phyloP scores from a whole-genome alignment of 2,888 invertebrate genomes.

The Drosophila acutilabella region DNA sequence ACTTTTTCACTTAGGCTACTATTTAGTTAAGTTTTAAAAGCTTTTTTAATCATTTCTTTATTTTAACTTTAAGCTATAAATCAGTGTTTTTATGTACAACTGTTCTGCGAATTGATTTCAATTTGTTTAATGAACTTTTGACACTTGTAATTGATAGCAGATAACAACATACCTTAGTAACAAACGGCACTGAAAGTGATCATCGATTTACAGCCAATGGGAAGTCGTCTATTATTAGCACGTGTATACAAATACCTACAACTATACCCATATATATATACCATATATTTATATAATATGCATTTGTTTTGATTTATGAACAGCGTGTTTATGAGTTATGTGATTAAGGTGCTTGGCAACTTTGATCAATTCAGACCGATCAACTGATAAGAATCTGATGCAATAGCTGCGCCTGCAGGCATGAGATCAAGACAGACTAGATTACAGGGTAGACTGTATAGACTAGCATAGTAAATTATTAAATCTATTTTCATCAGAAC shows the following conservation, averaged over 20 bases:
- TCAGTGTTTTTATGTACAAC: background rate
- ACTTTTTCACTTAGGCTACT: too few relatives aligned
- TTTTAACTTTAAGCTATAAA: too few relatives aligned
- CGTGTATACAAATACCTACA: slow-evolving; percentile 8
- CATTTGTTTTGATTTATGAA: slow-evolving; percentile 36
- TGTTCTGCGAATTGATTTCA: background rate
- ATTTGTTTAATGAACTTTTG: background rate
- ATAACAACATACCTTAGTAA: background rate
- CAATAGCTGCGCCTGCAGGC: slow-evolving; percentile 53
- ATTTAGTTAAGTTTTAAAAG: too few relatives aligned
- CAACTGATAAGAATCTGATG: slow-evolving; percentile 59
- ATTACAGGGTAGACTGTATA: slow-evolving; percentile 8
- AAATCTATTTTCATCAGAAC: background rate
- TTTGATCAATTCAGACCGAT: slow-evolving; percentile 44
- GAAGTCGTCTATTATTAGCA: slow-evolving; percentile 44
- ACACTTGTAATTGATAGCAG: background rate
- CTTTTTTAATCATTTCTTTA: too few relatives aligned
- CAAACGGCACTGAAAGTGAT: background rate
- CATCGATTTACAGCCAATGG: slow-evolving; percentile 2
- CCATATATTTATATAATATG: background rate
- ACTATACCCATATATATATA: background rate
- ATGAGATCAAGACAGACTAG: slow-evolving; percentile 47
- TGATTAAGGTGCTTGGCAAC: slow-evolving; percentile 41
- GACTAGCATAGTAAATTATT: background rate
- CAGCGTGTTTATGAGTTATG: slow-evolving; percentile 47